Base-by-base conservation (phyloP, 2,888 invertebrate species). In the Pecten maximus region DNA sequence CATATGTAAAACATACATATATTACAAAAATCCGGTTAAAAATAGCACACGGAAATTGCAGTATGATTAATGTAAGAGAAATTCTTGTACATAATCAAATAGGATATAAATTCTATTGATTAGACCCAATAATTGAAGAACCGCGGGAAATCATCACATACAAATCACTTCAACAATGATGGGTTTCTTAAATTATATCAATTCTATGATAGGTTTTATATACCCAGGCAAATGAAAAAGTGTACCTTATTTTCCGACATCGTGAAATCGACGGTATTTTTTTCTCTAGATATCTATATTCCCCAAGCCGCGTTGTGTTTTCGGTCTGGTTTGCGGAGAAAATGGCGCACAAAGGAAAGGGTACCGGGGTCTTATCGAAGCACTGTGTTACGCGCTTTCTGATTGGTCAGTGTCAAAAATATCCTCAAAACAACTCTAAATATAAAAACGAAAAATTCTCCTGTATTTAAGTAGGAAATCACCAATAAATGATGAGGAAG, bases 281-380 rank as follows among this genome's bases (percentile, higher is more conserved):
- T 40, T 54, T 40, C 48, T 44, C n/a, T 48, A 48, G 87, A 60
- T n/a, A 40, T 4, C 40, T 39, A 60, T 48, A 23, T 87, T 28
- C 86, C 44, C 86, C 28, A 2, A n/a, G 50, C 19, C 48, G 87
- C 87, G 39, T 35, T 28, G 86, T 74, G 44, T 60, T 87, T 35
- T 54, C 54, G 40, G 89, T 87, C 89, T 86, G 35, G 87, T 54
- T 50, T 44, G 89, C 86, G 88, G 44, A 40, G 87, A 90, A 91
- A 89, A 91, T 91, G 91, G 91, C 91, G 91, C 91, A 91, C 91
- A 91, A 91, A 91, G 91, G 89, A 91, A 91, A 90, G 74, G 74
- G 35, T 89, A 86, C 88, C 88, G 86, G n/a, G 39, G 28, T 44
- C 40, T 40, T n/a, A 40, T 60, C 89, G 28, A 89, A 88, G 40